phyloP scores from a whole-genome alignment of 1,140 invertebrate genomes.

The Nasonia longicornis region DNA sequence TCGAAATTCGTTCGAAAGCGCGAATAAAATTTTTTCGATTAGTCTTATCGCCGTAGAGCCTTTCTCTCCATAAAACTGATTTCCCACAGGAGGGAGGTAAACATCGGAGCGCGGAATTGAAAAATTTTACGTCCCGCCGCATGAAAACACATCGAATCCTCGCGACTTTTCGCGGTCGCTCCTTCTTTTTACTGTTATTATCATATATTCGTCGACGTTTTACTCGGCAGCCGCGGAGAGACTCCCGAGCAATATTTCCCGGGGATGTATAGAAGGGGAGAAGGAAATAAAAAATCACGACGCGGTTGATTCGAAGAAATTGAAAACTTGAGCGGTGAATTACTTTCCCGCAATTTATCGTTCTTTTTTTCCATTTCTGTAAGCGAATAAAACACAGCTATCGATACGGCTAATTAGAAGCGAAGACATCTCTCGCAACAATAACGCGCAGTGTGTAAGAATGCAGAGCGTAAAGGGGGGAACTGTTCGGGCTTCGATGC shows the following conservation, averaged over 20 bases:
- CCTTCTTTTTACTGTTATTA: neutral
- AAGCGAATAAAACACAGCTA: too few species aligned
- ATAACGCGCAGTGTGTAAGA: too few species aligned
- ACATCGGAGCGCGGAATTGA: neutral
- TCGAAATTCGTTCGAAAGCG: neutral
- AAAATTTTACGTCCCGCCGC: conserved; percentile 9
- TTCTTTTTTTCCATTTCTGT: too few species aligned
- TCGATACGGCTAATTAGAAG: too few species aligned
- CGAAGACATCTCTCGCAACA: too few species aligned
- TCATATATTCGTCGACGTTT: neutral
- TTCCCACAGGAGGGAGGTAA: neutral
- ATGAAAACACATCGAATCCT: conserved; percentile 20
- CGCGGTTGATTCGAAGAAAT: conserved; percentile 32
- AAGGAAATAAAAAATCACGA: conserved; percentile 17
- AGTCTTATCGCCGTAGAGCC: neutral
- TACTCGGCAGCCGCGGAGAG: neutral
- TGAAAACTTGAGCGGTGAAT: neutral
- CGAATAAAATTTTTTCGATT: neutral
- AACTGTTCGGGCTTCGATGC: conserved; percentile 61
- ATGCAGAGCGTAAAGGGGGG: conserved; percentile 42
- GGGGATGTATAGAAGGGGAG: neutral
- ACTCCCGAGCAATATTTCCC: conserved; percentile 21
- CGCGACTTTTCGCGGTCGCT: conserved; percentile 15
- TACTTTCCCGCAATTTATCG: too few species aligned
- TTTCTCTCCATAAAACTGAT: conserved; percentile 25